Evolutionary conservation across 1,140 invertebrate genomes (phyloP).

Genomic region (Drosophila saltans): DNA sequence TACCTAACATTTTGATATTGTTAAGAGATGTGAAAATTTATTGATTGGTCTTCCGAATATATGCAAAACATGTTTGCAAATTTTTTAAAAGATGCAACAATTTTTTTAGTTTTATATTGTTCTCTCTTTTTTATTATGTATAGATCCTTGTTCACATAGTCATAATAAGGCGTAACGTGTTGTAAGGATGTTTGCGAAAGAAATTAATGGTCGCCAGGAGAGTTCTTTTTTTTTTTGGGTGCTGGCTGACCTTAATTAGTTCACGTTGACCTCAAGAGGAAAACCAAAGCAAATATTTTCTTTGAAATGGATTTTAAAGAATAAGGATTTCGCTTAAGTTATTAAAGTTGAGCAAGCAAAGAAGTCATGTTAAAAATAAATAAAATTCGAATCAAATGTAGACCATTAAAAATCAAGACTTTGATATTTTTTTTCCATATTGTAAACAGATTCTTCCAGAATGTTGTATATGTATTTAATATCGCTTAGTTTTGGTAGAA

Average conservation of each 20-base stretch:
- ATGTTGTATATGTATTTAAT: no score
- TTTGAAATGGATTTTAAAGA: neutral
- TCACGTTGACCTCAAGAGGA: slow-evolving; percentile 46
- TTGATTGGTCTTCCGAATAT: slow-evolving; percentile 59
- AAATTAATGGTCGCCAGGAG: slow-evolving; percentile 25
- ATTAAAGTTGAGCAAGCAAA: no score
- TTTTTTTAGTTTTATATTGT: neutral
- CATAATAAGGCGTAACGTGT: slow-evolving; percentile 74
- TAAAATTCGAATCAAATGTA: no score
- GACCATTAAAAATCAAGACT: no score
- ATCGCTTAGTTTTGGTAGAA: no score
- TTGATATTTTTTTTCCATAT: no score
- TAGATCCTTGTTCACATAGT: slow-evolving; percentile 56
- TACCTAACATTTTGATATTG: slow-evolving; percentile 36
- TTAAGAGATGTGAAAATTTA: slow-evolving; percentile 66
- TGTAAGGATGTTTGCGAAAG: slow-evolving; percentile 31
- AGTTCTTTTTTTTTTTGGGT: neutral
- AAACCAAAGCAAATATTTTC: neutral
- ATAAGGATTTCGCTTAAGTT: no score
- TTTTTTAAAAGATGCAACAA: slow-evolving; percentile 61
- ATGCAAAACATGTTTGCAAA: slow-evolving; percentile 81
- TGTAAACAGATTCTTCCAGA: no score
- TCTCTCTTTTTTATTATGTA: slow-evolving; percentile 49
- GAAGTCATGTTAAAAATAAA: no score
- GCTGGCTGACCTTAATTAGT: slow-evolving; percentile 59